Percentiles rank a stretch among this genome's conserved stretches.
These are phyloP conservation scores for Chrysotoxum bicinctum DNA, from an alignment of 2,888 invertebrate genomes.

Conservation along the genomic window DNA sequence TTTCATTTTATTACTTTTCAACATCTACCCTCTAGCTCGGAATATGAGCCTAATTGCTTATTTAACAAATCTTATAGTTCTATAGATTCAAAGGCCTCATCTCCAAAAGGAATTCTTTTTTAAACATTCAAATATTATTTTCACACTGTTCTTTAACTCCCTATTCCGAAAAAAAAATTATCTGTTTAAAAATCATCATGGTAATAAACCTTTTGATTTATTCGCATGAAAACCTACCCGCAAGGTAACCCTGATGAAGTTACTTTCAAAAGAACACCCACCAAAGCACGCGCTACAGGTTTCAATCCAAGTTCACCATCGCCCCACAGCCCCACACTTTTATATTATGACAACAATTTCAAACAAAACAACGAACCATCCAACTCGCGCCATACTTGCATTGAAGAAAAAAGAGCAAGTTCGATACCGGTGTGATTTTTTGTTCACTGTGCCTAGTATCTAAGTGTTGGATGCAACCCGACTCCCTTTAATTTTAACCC, in stretches of 20 bases:
- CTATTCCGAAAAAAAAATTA: too few species aligned
- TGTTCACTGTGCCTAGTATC: neutral
- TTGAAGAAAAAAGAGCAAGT: neutral
- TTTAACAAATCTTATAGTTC: too few species aligned
- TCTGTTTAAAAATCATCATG: too few species aligned
- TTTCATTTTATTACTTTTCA: too few species aligned
- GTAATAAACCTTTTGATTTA: too few species aligned
- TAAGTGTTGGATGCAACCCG: neutral
- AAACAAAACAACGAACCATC: neutral
- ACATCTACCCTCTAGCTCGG: too few species aligned
- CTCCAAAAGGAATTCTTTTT: too few species aligned
- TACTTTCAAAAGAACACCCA: neutral
- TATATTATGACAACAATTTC: neutral
- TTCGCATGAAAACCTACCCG: too few species aligned
- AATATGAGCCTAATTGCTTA: too few species aligned
- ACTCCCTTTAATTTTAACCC: neutral
- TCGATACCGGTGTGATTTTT: neutral
- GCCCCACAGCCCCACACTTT: neutral
- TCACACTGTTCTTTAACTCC: too few species aligned
- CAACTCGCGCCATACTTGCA: neutral
- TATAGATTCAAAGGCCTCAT: too few species aligned
- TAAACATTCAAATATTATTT: too few species aligned
- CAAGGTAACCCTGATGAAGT: neutral
- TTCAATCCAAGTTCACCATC: constrained; percentile 6
- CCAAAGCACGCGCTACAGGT: constrained; percentile 5